phyloP scores from a whole-genome alignment of 2,797 vertebrate genomes.

The Helicolenus hilgendorfi region DNA sequence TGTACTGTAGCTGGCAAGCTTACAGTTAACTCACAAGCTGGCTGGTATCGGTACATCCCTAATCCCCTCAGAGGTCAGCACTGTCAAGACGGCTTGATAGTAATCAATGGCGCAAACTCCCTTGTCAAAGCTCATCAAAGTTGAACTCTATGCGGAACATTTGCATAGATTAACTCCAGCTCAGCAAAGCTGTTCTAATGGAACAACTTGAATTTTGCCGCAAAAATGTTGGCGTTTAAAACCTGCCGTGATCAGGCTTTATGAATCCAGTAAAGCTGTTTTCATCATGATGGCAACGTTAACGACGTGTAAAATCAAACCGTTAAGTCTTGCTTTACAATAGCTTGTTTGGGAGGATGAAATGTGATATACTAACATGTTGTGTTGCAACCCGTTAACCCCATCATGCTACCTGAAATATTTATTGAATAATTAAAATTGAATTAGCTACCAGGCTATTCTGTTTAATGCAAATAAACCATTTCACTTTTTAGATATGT shows the following conservation, averaged over 20 bases:
- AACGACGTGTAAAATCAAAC: background rate
- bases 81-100: background rate
- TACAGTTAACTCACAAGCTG: no score
- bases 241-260: background rate
- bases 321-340: no score
- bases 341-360: no score
- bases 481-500: background rate
- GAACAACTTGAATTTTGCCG: background rate
- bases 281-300: background rate
- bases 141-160: background rate
- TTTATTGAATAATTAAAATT: background rate
- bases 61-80: background rate
- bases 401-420: background rate
- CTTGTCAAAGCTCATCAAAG: background rate
- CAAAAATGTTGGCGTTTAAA: background rate
- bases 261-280: background rate
- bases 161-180: background rate
- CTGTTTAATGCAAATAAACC: background rate
- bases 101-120: background rate
- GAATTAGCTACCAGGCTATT: background rate
- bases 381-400: background rate
- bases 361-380: no score
- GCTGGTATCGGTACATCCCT: background rate
- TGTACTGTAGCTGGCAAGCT: no score
- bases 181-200: background rate